Evolutionary conservation across 2,888 invertebrate species (phyloP).

Genomic region (Rhagonycha fulva): DNA sequence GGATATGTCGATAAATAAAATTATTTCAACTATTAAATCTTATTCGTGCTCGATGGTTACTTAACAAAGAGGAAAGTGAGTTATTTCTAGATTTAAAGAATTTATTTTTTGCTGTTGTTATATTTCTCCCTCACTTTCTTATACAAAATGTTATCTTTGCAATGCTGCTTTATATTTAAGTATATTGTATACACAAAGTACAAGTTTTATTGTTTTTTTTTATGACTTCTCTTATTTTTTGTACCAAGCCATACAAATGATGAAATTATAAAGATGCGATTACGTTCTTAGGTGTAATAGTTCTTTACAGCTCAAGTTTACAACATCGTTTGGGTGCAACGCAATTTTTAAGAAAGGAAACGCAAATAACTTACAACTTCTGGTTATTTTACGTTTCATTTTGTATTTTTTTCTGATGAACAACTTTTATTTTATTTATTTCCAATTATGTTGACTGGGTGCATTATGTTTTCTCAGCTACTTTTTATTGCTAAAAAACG

Average conservation of each 20-base stretch:
- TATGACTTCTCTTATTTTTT: slow-evolving; percentile 6
- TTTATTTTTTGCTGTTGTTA: background rate
- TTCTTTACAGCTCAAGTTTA: background rate
- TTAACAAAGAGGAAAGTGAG: background rate
- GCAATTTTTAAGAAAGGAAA: background rate
- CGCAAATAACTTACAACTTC: background rate
- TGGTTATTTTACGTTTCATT: background rate
- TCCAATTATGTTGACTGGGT: background rate
- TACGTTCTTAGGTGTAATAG: background rate
- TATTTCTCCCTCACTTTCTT: background rate
- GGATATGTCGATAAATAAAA: slow-evolving; percentile 1
- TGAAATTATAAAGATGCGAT: background rate
- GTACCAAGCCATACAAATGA: background rate
- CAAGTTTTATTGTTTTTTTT: slow-evolving; percentile 8
- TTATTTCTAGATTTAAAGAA: background rate
- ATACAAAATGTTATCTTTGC: background rate
- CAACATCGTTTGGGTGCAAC: background rate
- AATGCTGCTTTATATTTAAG: background rate
- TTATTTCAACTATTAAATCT: slow-evolving; percentile 6
- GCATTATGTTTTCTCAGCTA: background rate
- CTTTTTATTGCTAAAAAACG: background rate
- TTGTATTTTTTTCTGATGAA: background rate
- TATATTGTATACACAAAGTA: slow-evolving; percentile 1
- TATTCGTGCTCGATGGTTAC: background rate
- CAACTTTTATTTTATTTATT: background rate